A percentile compares a stretch with the other conserved stretches of the same genome.
Conservation (phyloP, 92 coral and sea anemone genomes). For the Scolanthus callimorphus region DNA sequence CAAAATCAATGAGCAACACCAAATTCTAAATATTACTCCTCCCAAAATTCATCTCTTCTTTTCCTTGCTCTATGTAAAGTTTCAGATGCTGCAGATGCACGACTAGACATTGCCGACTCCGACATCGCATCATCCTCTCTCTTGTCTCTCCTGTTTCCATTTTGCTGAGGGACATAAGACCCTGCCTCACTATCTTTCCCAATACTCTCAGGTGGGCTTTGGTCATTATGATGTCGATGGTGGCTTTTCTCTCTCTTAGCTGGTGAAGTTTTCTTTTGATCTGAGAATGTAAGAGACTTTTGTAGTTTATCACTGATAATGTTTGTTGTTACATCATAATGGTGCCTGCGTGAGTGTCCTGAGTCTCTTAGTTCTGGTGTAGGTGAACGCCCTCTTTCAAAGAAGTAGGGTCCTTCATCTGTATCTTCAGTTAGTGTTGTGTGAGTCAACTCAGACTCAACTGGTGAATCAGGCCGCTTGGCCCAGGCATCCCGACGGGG, state of each 20-base stretch:
- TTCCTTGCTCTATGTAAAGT: constrained; percentile 76
- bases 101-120: constrained; percentile 77
- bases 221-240: neutral
- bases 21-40: constrained; percentile 34
- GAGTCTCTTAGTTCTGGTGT: constrained; percentile 91
- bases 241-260: constrained; percentile 9
- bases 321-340: constrained; percentile 87
- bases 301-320: constrained; percentile 65
- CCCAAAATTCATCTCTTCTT: constrained; percentile 76
- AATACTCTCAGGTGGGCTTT: neutral
- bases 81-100: constrained; percentile 77
- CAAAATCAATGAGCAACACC: too few relatives aligned
- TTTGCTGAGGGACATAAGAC: constrained; percentile 27
- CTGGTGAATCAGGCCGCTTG: constrained; percentile 49
- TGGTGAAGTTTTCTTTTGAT: constrained; percentile 18
- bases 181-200: constrained; percentile 36
- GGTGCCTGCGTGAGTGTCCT: constrained; percentile 84
- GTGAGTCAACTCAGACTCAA: constrained; percentile 17
- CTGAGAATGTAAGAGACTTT: constrained; percentile 46
- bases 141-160: constrained; percentile 20
- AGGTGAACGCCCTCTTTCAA: constrained; percentile 96
- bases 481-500: constrained; percentile 73
- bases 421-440: constrained; percentile 30
- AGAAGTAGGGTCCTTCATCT: constrained; percentile 52
- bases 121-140: constrained; percentile 82